These are phyloP conservation scores for Caenorhabditis sp. DNA, from an alignment of 2,888 invertebrate species.

Conservation along the genomic window DNA sequence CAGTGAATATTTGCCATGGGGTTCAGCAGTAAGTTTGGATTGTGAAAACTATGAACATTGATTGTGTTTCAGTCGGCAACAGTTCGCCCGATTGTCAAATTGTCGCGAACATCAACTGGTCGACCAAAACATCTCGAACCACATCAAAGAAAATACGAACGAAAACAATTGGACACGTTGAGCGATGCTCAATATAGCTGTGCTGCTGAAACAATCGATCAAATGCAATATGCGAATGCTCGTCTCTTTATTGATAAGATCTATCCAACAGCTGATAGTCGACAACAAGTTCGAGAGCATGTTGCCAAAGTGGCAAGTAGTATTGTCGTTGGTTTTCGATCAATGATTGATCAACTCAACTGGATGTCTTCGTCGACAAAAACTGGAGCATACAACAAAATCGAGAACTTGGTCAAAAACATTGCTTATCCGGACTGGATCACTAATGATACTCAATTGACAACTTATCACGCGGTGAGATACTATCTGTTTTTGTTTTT, in stretches of 20 bases:
- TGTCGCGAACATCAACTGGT: slow-evolving; percentile 21
- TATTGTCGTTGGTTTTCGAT: slow-evolving; percentile 57
- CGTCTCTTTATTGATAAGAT: slow-evolving; percentile 61
- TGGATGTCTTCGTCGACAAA: slow-evolving; percentile 65
- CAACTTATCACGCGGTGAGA: slow-evolving; percentile 44
- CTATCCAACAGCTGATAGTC: slow-evolving; percentile 45
- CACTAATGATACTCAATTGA: slow-evolving; percentile 49
- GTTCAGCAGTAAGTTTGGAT: slow-evolving; percentile 11
- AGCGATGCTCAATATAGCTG: slow-evolving; percentile 35
- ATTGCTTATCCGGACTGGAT: slow-evolving; percentile 65
- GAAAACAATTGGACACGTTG: slow-evolving; percentile 21
- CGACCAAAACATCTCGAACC: slow-evolving; percentile 24
- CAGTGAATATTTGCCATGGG: slow-evolving; percentile 42
- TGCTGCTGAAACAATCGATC: slow-evolving; percentile 46
- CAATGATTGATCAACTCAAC: slow-evolving; percentile 62
- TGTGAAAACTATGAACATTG: no score
- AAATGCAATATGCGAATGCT: slow-evolving; percentile 59
- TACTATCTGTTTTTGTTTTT: no score
- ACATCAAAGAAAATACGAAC: slow-evolving; percentile 12
- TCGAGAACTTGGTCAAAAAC: slow-evolving; percentile 62
- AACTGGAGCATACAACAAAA: slow-evolving; percentile 60
- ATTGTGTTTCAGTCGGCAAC: slow-evolving; percentile 8
- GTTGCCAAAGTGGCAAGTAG: slow-evolving; percentile 54
- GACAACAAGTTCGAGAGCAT: slow-evolving; percentile 46
- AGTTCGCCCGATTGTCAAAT: slow-evolving; percentile 14